Conservation (phyloP, 92 coral and sea anemone species). For the Isaurus tuberculatus region DNA sequence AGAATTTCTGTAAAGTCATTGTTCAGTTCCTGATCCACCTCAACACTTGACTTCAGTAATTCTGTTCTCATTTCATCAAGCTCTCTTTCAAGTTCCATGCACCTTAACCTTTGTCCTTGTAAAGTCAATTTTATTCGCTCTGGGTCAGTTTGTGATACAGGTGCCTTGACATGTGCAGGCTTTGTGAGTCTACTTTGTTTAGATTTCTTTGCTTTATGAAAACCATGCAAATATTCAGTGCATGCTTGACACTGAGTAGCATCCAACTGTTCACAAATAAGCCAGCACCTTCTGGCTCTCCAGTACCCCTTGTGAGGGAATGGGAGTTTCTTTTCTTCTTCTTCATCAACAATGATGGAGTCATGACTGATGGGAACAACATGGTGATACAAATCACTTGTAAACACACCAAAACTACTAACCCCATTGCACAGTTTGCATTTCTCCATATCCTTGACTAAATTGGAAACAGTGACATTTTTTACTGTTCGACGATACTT, state of each 20-base stretch:
- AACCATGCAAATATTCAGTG: background rate
- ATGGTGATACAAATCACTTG: conserved; percentile 57
- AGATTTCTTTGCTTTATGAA: background rate
- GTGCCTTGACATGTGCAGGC: conserved; percentile 11
- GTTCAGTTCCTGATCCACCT: background rate
- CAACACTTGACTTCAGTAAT: background rate
- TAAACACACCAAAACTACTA: background rate
- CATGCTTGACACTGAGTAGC: background rate
- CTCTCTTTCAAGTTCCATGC: background rate
- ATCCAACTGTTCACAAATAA: background rate
- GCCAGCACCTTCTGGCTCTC: conserved; percentile 34
- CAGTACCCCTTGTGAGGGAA: conserved; percentile 55
- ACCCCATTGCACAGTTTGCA: conserved; percentile 59
- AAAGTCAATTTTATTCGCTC: background rate
- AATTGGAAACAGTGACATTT: conserved; percentile 58
- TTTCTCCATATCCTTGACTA: conserved; percentile 55
- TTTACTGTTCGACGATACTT: conserved; percentile 50
- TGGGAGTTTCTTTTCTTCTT: conserved; percentile 50
- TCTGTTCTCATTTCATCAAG: conserved; percentile 8
- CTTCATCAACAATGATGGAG: background rate
- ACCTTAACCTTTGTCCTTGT: background rate
- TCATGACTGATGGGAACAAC: conserved; percentile 55
- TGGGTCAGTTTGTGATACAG: conserved; percentile 18
- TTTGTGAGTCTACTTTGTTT: background rate
- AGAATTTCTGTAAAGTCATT: background rate